Base-by-base conservation (phyloP, 1,140 invertebrate genomes). In the Drosophila willistoni region DNA sequence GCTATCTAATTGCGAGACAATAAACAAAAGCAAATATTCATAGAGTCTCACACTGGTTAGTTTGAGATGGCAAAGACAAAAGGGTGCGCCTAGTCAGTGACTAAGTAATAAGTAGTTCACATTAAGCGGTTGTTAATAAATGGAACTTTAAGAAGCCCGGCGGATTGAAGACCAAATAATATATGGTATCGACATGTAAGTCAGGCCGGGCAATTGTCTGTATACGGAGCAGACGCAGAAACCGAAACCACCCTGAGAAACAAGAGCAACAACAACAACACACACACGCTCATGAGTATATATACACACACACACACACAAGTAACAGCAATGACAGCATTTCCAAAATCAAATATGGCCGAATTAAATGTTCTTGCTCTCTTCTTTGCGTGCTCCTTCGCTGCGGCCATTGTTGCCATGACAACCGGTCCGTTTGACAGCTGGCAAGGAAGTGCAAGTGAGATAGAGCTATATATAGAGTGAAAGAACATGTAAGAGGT, bases 271-370 rank as follows among this genome's bases (percentile, higher is more conserved):
- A 63, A 29, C 29, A 36, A 36, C 25, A 14, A 57, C 7, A 17
- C 29, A 12, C 12, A 14, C 3, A 55, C 7, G 13, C 17, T 22
- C 44, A 29, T 7, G 1, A 1, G 6, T 6, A 7, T 29, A 29
- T 7, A 29, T 6, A 51, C 17, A 51, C 17, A 22, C 42, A 44
- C 59, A 63, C 19, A 14, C 36, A 39, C 12, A 12, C 12, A 12
- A 13, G 66, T 47, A 64, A 71, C 59, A 79, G 70, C 81, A 86
- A 81, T 85, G 78, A 86, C 78, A 87, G 71, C 69, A 89, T 90
- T 87, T 89, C 84, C 84, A 89, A 89, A 89, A 89, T 90, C 84
- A 89, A 89, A 89, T 85, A 89, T 89, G 84, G 84, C 84, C 85
- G 84, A 89, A 89, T 89, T 89, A 89, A 84, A 81, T 89, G 67